Evolutionary conservation across 1,140 invertebrate genomes (phyloP), one percentile per base, ranked within the genome.

Genomic region (Drosophila prosaltans): DNA sequence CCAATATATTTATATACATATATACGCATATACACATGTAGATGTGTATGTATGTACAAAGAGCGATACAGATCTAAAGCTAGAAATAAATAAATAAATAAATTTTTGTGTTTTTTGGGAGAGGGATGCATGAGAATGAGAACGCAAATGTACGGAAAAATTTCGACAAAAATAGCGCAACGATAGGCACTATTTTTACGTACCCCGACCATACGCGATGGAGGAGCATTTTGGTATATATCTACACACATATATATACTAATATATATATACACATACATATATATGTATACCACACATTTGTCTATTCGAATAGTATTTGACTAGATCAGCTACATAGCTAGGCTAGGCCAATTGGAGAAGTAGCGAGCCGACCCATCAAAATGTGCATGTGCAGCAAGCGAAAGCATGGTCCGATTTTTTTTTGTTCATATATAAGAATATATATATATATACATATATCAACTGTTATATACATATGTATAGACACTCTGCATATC

Each of bases 171-270:
- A 86, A 86, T 86, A 86, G 83, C 83, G 76, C 80, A 75, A 78
- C 80, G 80, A 70, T 80, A 77, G 79, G 80, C 83, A 86, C 83
- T 86, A 86, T 88, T 88, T 86, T 88, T 86, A 86, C 70, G 80
- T 78, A 71, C 74, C 67, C 67, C 69, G 62, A 43, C 63, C 74
- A 67, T 67, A 69, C 78, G 74, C 78, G 74, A 81, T 86, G 82
- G 79, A 86, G 71, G 71, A 82, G 64, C 76, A 81, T 69, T 72
- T 68, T 32, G 69, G 16, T 58, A 60, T 66, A 73, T 40, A 70
- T 48, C 65, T 45, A 61, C 57, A 74, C 36, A 70, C 16, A 55
- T 51, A 45, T 26, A 55, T 48, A 74, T 45, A 74, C 24, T 26
- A 60, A 65, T n/a, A 40, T 32, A 32, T 55, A 60, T 39, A 26